Conservation (phyloP, 2,888 invertebrate genomes). For the Pecten maximus region DNA sequence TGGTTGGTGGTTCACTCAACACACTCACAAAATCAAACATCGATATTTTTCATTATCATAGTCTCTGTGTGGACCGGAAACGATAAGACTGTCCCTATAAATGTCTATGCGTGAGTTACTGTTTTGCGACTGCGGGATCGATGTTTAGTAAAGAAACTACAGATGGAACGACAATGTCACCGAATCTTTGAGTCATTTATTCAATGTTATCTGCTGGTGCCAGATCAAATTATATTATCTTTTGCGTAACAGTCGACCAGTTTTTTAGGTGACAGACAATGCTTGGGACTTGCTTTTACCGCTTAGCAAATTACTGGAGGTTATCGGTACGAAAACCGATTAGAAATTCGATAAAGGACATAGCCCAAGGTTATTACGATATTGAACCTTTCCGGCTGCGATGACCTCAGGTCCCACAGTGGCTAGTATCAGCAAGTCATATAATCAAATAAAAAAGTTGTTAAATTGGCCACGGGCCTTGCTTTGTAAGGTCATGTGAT, state of each 20-base stretch:
- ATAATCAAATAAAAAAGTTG: background rate
- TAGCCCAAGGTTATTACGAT: conserved; percentile 13
- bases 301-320: conserved; percentile 19
- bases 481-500: background rate
- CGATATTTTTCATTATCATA: conserved; percentile 1
- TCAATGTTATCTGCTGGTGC: conserved; percentile 17
- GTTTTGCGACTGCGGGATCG: background rate
- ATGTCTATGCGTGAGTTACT: background rate
- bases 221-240: conserved; percentile 17
- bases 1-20: background rate
- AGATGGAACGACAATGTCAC: background rate
- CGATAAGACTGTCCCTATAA: background rate
- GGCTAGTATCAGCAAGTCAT: conserved; percentile 13
- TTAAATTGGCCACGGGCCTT: background rate
- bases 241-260: conserved; percentile 17
- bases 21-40: background rate
- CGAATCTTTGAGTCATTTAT: background rate
- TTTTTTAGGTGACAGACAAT: conserved; percentile 31
- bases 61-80: conserved; percentile 2
- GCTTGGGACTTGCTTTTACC: conserved; percentile 22
- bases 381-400: background rate
- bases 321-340: conserved; percentile 30
- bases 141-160: background rate
- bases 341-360: conserved; percentile 12
- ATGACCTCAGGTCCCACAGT: background rate